Base-by-base conservation (phyloP, 2,113 vertebrate species). In the Eptesicus fuscus region DNA sequence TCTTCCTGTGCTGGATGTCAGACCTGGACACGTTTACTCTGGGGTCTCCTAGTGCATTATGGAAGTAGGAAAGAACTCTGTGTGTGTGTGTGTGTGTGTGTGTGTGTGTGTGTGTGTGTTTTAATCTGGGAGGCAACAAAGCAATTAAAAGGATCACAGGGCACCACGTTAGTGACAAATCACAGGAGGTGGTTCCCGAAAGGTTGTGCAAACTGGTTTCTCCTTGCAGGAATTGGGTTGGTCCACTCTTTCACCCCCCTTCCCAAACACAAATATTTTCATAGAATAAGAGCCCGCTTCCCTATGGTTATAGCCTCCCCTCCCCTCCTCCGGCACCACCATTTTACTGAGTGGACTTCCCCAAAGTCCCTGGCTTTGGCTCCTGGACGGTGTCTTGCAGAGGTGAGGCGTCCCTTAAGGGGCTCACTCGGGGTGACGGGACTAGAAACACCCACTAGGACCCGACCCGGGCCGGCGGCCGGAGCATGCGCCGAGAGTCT, bases 401-500 rank as follows among this genome's bases (percentile, higher is more conserved):
- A 95, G 91, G 97, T 87, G 90, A 90, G 59, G 91, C 37, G 95
- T 87, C 84, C 93, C 94, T 37, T n/a, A 20, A 87, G 89, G 93
- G 83, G 67, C 88, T 96, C 94, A 32, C 69, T 59, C 73, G 82
- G 28, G 88, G 77, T 32, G 76, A 74, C 49, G 89, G 91, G 87
- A 82, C 96, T 25, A 96, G 93, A 94, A 97, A 97, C 97, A 96
- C 96, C 97, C 96, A 53, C 92, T 96, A 91, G 97, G 97, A 96
- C 95, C 96, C 95, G 61, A 76, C 93, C 93, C 79, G 2, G 35
- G 91, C 80, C 67, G 30, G 79, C 23, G 90, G 79, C 44, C 35
- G 2, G 83, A 98, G 98, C 98, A 98, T 98, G 98, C 98, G 98
- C 97, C 35, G 92, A 87, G 84, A 35, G 89, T 73, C 12, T 42